A percentile compares a stretch with the other conserved stretches of the same genome.
phyloP scores from a whole-genome alignment of 2,888 invertebrate species.

The Kryphioiulus occultus region DNA sequence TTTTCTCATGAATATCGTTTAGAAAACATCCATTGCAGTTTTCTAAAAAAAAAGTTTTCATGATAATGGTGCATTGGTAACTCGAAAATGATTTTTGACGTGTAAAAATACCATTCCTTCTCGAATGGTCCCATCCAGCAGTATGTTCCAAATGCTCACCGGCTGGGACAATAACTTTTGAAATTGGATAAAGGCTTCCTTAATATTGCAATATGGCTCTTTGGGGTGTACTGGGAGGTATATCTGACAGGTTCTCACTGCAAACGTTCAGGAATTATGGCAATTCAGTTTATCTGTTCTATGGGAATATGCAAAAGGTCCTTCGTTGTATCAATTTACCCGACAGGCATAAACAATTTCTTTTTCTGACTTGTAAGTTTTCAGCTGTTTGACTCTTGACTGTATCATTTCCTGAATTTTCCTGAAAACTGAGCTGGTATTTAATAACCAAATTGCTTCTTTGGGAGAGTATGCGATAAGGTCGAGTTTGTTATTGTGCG shows the following conservation, averaged over 20 bases:
- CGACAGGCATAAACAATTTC: neutral
- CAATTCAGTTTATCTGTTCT: neutral
- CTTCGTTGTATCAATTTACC: neutral
- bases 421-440: neutral
- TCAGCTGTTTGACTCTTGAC: neutral
- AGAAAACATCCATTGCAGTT: neutral
- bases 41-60: neutral
- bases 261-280: neutral
- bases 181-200: neutral
- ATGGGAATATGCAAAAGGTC: neutral
- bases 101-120: neutral
- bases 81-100: neutral
- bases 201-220: neutral
- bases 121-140: neutral
- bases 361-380: neutral
- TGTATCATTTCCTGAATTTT: neutral
- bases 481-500: too few species aligned
- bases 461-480: too few species aligned
- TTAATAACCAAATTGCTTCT: neutral
- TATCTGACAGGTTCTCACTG: neutral
- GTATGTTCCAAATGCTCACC: neutral
- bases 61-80: neutral
- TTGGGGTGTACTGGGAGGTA: neutral
- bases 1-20: neutral
- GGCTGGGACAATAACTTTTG: neutral